phyloP scores from a whole-genome alignment of 2,797 vertebrate species.

The Numenius phaeopus region DNA sequence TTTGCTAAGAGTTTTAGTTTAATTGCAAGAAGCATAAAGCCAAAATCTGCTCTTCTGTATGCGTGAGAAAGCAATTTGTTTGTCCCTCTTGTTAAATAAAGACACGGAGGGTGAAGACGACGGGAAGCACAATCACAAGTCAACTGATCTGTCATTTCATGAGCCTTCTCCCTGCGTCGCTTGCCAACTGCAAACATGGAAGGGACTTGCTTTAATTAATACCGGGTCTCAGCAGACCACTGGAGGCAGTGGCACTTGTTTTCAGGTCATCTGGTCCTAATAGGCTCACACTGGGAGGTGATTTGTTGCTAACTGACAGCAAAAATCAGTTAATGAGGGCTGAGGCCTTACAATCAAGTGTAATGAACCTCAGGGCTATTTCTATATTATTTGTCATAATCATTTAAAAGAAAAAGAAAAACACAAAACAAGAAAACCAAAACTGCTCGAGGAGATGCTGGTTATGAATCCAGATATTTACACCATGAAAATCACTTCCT shows the following conservation, averaged over 20 bases:
- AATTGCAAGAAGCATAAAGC: neutral
- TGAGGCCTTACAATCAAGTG: conserved; percentile 18
- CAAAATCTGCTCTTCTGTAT: neutral
- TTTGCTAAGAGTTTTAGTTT: neutral
- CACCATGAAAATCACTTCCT: neutral
- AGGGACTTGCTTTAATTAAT: conserved; percentile 79
- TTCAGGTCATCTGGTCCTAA: conserved; percentile 87
- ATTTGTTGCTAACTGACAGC: conserved; percentile 86
- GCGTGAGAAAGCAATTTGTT: neutral
- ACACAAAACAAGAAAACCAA: neutral
- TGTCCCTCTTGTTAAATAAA: neutral
- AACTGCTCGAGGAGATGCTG: conserved; percentile 48
- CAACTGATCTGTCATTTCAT: neutral
- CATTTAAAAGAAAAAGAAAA: conserved; percentile 14
- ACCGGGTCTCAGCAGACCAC: conserved; percentile 63
- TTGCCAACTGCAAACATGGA: conserved; percentile 7
- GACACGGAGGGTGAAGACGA: neutral
- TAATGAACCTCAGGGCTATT: conserved; percentile 51
- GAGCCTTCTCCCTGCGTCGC: neutral
- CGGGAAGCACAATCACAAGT: neutral
- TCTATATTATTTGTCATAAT: conserved; percentile 45
- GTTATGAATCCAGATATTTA: neutral
- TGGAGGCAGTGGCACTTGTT: conserved; percentile 81
- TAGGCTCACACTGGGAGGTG: conserved; percentile 86
- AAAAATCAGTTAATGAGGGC: conserved; percentile 77